Base-by-base conservation (phyloP, 1,140 invertebrate genomes). In the Hypothenemus hampei region DNA sequence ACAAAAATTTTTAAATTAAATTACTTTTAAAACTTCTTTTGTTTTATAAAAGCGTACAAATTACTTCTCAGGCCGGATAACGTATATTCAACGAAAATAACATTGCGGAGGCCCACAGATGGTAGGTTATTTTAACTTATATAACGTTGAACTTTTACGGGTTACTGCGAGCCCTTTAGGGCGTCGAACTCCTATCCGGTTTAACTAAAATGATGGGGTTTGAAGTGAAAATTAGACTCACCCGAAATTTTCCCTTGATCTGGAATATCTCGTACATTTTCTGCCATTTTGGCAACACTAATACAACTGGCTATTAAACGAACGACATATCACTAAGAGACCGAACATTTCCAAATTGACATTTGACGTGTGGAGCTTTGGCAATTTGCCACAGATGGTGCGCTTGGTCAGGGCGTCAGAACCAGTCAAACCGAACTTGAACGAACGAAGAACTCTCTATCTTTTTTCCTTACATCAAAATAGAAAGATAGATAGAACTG, bases 181-280 rank as follows among this genome's bases (percentile, higher is more conserved):
- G 6, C 26, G n/a, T 29, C 26, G 6, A 37, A 37, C 3, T n/a
- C 35, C 35, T 7, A 15, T 15, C 15, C 35, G 3, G 10, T 8
- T 37, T 13, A 13, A 8, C 10, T 11, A 13, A 8, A 31, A 31
- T 1, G 26, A 3, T 7, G 16, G 18, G 18, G 18, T 16, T 3
- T 0, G 19, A 10, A 26, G 37, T 36, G 35, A 33, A 43, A 19
- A 37, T 39, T 51, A 33, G 59, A 61, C 61, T 65, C 77, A 80
- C 78, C 78, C 78, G 72, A 71, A 66, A 74, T 73, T 68, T 75
- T 75, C 62, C 71, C 69, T 70, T 75, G 73, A 71, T 76, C 75
- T 68, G 71, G 70, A 72, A 74, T 73, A 67, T 77, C 73, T 72
- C 77, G 76, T 73, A 74, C 75, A 71, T 75, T 77, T 74, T 80